A percentile compares a stretch with the other conserved stretches of the same genome.
phyloP scores from a whole-genome alignment of 2,113 vertebrate species.

The Strigops habroptila region DNA sequence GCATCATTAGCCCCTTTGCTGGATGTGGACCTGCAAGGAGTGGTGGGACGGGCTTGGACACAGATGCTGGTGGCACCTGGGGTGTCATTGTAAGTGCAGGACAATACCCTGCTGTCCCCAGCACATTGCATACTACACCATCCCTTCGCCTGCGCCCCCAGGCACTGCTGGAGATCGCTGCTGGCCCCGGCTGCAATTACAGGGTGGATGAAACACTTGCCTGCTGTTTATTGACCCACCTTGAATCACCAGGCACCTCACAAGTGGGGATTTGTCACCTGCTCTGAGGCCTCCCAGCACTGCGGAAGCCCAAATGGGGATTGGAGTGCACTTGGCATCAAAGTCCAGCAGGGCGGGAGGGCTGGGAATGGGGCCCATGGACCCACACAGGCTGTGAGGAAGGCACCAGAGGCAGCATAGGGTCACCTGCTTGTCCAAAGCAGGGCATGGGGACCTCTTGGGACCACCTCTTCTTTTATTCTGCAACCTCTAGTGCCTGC shows the following conservation, averaged over 20 bases:
- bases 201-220: neutral
- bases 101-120: neutral
- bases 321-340: rapidly evolving
- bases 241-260: neutral
- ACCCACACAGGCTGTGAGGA: rapidly evolving
- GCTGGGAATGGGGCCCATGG: neutral
- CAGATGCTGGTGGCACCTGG: neutral
- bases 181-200: neutral
- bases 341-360: neutral
- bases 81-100: neutral
- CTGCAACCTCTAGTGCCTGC: neutral
- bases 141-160: neutral
- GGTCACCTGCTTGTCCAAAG: neutral
- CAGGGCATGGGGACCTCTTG: neutral
- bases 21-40: neutral
- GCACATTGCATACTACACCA: rapidly evolving
- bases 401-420: neutral
- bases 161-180: rapidly evolving
- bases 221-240: neutral
- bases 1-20: neutral
- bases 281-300: neutral
- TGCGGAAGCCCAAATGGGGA: neutral
- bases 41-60: neutral
- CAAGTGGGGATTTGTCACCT: neutral
- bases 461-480: neutral